Conservation (phyloP, 1,140 invertebrate genomes). For the Cataglyphis hispanica region DNA sequence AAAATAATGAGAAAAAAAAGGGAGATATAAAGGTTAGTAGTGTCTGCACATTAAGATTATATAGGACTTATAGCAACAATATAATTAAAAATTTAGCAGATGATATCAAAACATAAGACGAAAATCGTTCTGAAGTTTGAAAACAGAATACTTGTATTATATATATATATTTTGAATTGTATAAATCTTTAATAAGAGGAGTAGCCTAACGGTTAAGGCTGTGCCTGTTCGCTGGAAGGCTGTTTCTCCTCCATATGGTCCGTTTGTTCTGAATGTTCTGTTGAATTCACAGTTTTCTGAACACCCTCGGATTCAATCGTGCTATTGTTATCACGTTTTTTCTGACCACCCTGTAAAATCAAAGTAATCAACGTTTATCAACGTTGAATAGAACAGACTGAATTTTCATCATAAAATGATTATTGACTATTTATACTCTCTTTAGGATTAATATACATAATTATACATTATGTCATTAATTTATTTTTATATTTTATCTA, state of each 20-base stretch:
- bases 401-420: conserved; percentile 47
- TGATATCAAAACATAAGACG: conserved; percentile 47
- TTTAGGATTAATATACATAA: conserved; percentile 30
- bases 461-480: conserved; percentile 19
- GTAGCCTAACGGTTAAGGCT: conserved; percentile 85
- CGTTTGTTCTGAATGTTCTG: conserved; percentile 82
- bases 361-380: conserved; percentile 78
- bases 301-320: conserved; percentile 82
- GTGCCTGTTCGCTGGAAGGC: conserved; percentile 84
- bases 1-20: conserved; percentile 50
- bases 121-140: conserved; percentile 78
- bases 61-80: conserved; percentile 30
- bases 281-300: conserved; percentile 82
- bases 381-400: conserved; percentile 52
- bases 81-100: conserved; percentile 39
- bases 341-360: conserved; percentile 82
- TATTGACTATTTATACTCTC: conserved; percentile 42
- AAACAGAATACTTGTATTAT: conserved; percentile 71
- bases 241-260: conserved; percentile 82
- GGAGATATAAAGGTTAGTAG: conserved; percentile 31
- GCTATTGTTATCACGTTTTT: conserved; percentile 81
- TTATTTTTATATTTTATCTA: neutral
- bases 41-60: conserved; percentile 44
- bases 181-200: conserved; percentile 78
- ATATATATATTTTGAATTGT: conserved; percentile 64